Conservation (phyloP, 2,113 vertebrate genomes). For the Sialia sialis region DNA sequence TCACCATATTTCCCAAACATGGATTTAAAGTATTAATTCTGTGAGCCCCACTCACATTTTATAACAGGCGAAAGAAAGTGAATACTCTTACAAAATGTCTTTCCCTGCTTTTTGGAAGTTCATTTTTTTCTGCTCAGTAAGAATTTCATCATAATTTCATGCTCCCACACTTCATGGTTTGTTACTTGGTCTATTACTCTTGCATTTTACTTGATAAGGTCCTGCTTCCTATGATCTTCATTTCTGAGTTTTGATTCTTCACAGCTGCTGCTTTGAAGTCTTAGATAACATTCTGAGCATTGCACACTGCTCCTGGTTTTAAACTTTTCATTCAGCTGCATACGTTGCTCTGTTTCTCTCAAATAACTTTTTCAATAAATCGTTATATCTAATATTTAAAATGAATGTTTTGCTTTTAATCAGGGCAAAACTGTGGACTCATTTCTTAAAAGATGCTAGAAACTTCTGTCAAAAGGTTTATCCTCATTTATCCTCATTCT, state of each 20-base stretch:
- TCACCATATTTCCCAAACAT: background rate
- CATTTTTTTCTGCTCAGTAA: constrained; percentile 33
- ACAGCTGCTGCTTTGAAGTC: constrained; percentile 68
- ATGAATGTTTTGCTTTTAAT: constrained; percentile 41
- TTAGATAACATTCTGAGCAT: constrained; percentile 52
- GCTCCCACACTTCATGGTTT: constrained; percentile 54
- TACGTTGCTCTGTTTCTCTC: background rate
- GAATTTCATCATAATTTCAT: constrained; percentile 68
- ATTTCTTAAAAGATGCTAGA: background rate
- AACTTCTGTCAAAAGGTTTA: background rate
- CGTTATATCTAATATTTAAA: background rate
- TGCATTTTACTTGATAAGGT: constrained; percentile 58
- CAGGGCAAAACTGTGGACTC: background rate
- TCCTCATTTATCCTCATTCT: constrained; percentile 2
- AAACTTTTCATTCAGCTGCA: background rate
- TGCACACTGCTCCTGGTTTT: constrained; percentile 37
- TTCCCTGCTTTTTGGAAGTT: constrained; percentile 26
- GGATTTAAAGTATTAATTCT: constrained; percentile 53
- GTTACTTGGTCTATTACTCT: constrained; percentile 63
- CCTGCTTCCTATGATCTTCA: constrained; percentile 54
- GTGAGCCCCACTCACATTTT: constrained; percentile 7
- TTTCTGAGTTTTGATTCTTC: constrained; percentile 55
- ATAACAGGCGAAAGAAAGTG: background rate
- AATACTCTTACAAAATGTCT: constrained; percentile 50
- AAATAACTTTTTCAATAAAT: constrained; percentile 24